phyloP scores from a whole-genome alignment of 2,888 invertebrate genomes.

The Heliconius charithonia region DNA sequence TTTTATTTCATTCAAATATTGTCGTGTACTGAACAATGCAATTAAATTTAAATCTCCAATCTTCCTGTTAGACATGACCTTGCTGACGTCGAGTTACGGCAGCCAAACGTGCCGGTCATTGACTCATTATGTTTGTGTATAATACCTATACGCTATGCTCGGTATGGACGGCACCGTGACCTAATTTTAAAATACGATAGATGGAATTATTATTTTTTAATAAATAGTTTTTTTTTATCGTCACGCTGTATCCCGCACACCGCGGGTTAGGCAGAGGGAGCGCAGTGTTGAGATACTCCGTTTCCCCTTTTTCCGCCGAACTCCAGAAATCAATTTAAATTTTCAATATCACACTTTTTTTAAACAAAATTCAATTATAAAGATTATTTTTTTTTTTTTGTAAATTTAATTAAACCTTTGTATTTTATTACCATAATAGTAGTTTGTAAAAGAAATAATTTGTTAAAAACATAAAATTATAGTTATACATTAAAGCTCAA shows the following conservation, averaged over 20 bases:
- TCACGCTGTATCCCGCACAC: no score
- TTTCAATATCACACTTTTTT: no score
- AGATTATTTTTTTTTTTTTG: not conserved
- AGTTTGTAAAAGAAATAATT: not conserved
- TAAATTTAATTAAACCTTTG: not conserved
- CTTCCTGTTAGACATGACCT: conserved; percentile 60
- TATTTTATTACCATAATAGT: not conserved
- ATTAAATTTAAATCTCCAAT: conserved; percentile 28
- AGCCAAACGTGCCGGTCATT: conserved; percentile 61
- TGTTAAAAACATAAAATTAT: not conserved
- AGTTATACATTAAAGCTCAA: not conserved
- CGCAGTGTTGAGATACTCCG: no score
- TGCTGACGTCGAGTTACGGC: conserved; percentile 61
- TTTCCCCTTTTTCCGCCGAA: no score
- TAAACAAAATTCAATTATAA: no score
- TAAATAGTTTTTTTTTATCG: not conserved
- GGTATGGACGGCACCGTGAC: conserved; percentile 62
- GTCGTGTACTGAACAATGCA: conserved; percentile 2
- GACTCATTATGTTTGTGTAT: conserved; percentile 57
- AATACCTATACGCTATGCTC: conserved; percentile 57
- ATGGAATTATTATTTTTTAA: conserved; percentile 3
- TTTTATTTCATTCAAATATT: not conserved
- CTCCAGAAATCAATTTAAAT: no score
- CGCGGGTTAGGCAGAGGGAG: no score
- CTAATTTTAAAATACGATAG: conserved; percentile 55